Conservation (phyloP, 2,888 invertebrate species). For the Trichacis sp. region DNA sequence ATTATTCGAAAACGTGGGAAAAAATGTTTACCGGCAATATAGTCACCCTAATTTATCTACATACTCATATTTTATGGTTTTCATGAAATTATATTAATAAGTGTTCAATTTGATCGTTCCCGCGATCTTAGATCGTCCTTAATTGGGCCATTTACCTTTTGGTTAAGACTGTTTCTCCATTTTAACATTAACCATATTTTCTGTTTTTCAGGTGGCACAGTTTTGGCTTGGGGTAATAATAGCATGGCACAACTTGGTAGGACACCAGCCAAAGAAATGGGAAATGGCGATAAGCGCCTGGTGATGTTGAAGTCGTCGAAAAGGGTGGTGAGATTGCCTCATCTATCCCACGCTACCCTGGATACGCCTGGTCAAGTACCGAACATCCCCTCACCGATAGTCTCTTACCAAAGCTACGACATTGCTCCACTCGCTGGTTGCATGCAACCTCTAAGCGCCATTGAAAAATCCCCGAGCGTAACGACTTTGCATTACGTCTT, state of each 20-base stretch:
- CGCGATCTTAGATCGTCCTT: no score
- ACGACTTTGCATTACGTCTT: conserved; percentile 67
- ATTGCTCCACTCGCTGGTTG: conserved; percentile 58
- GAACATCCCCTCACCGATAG: conserved; percentile 65
- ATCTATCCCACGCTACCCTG: conserved; percentile 61
- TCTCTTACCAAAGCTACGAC: conserved; percentile 65
- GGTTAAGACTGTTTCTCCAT: no score
- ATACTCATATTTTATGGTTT: no score
- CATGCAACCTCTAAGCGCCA: conserved; percentile 56
- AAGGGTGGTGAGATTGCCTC: conserved; percentile 78
- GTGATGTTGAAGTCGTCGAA: conserved; percentile 80
- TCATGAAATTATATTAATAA: no score
- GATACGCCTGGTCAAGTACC: conserved; percentile 68
- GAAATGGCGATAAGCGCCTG: conserved; percentile 70
- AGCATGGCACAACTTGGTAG: conserved; percentile 75
- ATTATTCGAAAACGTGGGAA: no score
- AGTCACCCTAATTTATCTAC: no score
- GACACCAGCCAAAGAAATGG: conserved; percentile 72
- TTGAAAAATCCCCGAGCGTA: conserved; percentile 62
- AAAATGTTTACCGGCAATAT: no score
- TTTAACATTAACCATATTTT: no score
- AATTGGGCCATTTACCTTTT: no score
- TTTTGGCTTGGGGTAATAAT: conserved; percentile 84
- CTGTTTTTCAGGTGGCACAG: conserved; percentile 70
- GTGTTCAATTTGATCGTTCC: no score